Conservation (phyloP, 2,113 vertebrate genomes). For the Columbina picui region DNA sequence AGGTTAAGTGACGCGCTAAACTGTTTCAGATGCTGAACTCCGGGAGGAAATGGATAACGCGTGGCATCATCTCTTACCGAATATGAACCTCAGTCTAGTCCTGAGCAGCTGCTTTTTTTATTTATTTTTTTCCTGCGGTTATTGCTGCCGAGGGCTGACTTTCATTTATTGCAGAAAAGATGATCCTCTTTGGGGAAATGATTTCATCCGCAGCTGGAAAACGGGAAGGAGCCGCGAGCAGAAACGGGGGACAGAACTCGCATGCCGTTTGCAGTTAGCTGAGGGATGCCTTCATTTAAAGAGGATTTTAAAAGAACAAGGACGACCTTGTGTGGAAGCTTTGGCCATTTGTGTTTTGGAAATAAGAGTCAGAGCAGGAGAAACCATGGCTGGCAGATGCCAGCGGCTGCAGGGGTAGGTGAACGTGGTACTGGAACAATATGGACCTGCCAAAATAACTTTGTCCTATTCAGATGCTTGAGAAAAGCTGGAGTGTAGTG, state of each 20-base stretch:
- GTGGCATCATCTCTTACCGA: background rate
- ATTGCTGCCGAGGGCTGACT: background rate
- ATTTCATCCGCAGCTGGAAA: background rate
- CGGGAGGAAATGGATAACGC: background rate
- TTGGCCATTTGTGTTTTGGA: background rate
- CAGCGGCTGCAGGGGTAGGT: background rate
- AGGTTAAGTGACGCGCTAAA: background rate
- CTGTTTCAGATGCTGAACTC: background rate
- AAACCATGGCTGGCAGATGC: background rate
- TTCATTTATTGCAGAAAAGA: background rate
- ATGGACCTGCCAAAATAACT: background rate
- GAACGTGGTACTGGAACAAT: background rate
- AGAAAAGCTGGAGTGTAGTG: background rate
- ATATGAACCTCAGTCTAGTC: background rate
- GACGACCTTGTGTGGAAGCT: background rate
- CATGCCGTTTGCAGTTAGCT: background rate
- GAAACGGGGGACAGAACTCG: background rate
- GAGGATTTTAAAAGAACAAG: background rate
- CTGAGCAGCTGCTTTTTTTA: background rate
- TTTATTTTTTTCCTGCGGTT: background rate
- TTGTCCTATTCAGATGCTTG: background rate
- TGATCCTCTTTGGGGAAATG: conserved; percentile 10
- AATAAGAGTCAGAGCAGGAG: background rate
- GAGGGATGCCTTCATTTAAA: background rate
- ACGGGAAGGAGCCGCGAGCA: background rate